Conservation (phyloP, 2,113 vertebrate species). For the Varanus salvator region DNA sequence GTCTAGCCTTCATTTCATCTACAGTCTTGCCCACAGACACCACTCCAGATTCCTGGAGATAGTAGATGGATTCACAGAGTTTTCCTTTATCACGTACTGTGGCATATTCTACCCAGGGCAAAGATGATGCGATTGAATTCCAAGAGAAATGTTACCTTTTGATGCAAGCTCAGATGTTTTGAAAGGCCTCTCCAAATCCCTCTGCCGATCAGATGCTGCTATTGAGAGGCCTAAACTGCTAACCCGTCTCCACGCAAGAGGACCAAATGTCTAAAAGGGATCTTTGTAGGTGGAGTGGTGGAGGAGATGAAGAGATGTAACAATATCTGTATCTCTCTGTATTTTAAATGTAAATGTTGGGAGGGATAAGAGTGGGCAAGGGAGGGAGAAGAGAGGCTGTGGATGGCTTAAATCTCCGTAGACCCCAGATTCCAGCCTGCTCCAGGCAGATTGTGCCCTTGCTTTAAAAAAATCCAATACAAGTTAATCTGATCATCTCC, state of each 20-base stretch:
- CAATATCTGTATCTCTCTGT: conserved; percentile 28
- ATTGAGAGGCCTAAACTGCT: conserved; percentile 78
- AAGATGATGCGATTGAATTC: conserved; percentile 37
- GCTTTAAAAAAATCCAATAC: conserved; percentile 87
- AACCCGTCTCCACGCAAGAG: conserved; percentile 69
- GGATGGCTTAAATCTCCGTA: conserved; percentile 82
- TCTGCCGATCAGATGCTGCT: conserved; percentile 80
- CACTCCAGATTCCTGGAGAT: not conserved
- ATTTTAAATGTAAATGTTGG: conserved; percentile 54
- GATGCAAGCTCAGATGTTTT: conserved; percentile 32
- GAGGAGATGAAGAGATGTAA: conserved; percentile 50
- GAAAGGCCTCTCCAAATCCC: conserved; percentile 46
- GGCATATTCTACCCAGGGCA: conserved; percentile 10
- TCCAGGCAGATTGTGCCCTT: conserved; percentile 86
- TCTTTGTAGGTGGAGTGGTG: conserved; percentile 64
- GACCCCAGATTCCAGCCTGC: conserved; percentile 87
- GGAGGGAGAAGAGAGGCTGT: conserved; percentile 8
- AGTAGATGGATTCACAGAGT: conserved; percentile 15
- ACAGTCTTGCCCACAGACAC: not conserved
- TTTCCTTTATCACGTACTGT: not conserved
- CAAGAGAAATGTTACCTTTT: conserved; percentile 33
- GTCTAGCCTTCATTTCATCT: not conserved
- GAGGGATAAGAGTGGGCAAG: conserved; percentile 44
- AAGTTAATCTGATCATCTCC: conserved; percentile 94
- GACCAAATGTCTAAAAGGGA: conserved; percentile 77